Evolutionary conservation across 2,113 vertebrate species (phyloP), one percentile per base, ranked within the genome.

Genomic region (Loxodonta africana): DNA sequence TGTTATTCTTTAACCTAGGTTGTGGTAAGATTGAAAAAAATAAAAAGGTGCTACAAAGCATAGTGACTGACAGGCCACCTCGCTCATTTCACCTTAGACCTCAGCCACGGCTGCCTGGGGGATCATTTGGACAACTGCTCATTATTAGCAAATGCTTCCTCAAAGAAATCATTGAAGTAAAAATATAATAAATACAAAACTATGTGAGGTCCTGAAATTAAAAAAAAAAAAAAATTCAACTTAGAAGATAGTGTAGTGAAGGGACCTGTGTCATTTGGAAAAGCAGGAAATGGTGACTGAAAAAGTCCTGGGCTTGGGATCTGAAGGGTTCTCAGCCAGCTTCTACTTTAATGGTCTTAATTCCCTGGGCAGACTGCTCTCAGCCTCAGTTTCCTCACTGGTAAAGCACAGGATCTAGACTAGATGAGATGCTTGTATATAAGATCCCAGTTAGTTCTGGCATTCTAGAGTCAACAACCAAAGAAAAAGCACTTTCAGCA

Each of bases 361-460:
- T 44, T n/a, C 3, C 15, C 60, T 37, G 65, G 48, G 21, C 41
- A 3, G 4, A 10, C 63, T 21, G 11, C 8, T 41, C n/a, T 20
- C 65, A 23, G 33, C 23, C 23, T 63, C 69, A 8, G 20, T 5
- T 48, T 81, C 41, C 41, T 53, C 1, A 2, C 17, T 20, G 80
- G 25, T 23, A 37, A 81, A 8, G 26, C 4, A 21, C 33, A n/a
- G 26, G 30, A 5, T 28, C 69, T 37, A 7, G 30, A 53, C 28
- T n/a, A 30, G 46, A 8, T 7, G 7, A 62, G 23, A 12, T 1
- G 48, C 25, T 26, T 10, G 1, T 4, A 10, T 0, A 0, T 28
- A 14, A 51, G 15, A 44, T 25, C 18, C 67, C 23, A 15, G 0
- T 2, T 3, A 7, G 51, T 12, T 53, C 33, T 44, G 41, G 15